These are phyloP conservation scores for Chloroclystis v-ata DNA, from an alignment of 2,888 invertebrate species.

Conservation along the genomic window DNA sequence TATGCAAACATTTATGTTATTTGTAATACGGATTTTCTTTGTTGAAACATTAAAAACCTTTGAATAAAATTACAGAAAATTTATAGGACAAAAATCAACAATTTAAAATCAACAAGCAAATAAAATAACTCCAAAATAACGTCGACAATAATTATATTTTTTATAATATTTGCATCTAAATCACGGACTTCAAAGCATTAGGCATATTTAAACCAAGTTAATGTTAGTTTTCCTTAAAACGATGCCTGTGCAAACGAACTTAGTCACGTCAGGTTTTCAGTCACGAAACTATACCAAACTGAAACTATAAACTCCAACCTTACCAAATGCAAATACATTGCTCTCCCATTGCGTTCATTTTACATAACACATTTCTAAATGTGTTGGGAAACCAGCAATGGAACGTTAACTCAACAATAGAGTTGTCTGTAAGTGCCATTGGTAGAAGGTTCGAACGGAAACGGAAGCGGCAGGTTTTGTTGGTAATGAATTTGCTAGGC, in stretches of 20 bases:
- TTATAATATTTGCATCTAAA: slow-evolving; percentile 11
- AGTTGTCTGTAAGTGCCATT: slow-evolving; percentile 37
- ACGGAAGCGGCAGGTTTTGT: slow-evolving; percentile 71
- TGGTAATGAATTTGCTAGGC: slow-evolving; percentile 75
- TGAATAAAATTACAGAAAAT: not conserved
- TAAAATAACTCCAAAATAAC: not conserved
- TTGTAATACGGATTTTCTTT: too few relatives aligned
- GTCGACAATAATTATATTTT: not conserved
- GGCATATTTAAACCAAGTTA: slow-evolving; percentile 43
- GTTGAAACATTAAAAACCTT: not conserved
- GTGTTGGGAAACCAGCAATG: slow-evolving; percentile 34
- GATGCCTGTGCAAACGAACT: slow-evolving; percentile 63
- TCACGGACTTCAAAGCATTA: slow-evolving; percentile 21
- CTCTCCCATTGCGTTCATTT: slow-evolving; percentile 1
- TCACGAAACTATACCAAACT: slow-evolving; percentile 37
- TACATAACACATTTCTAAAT: not conserved
- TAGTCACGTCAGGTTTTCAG: slow-evolving; percentile 63
- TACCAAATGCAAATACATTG: not conserved
- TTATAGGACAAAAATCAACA: not conserved
- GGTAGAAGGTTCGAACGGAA: slow-evolving; percentile 46
- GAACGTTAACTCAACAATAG: slow-evolving; percentile 10
- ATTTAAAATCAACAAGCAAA: slow-evolving; percentile 7
- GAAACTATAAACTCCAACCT: slow-evolving; percentile 6
- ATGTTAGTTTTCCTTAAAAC: slow-evolving; percentile 70
- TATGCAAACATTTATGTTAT: too few relatives aligned